A percentile compares a stretch with the other conserved stretches of the same genome.
These are phyloP conservation scores for Malurus elegans DNA, from an alignment of 2,113 vertebrate species.

Conservation along the genomic window DNA sequence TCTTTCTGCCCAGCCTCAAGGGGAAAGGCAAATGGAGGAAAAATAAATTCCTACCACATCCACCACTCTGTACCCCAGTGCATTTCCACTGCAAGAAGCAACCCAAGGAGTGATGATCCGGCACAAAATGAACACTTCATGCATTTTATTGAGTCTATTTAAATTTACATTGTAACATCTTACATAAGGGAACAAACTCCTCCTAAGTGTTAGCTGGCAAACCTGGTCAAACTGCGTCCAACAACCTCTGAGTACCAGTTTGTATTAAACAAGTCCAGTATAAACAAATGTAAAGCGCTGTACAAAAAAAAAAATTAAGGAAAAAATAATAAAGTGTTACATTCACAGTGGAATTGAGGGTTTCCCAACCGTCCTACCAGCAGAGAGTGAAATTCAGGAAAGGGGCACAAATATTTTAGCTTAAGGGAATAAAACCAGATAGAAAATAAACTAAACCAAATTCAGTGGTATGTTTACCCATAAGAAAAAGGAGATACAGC, in stretches of 20 bases:
- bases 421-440: conserved; percentile 30
- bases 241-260: conserved; percentile 58
- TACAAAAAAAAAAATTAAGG: neutral
- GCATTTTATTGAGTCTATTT: conserved; percentile 80
- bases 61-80: neutral
- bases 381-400: neutral
- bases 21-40: neutral
- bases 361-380: conserved; percentile 66
- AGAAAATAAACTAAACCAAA: conserved; percentile 19
- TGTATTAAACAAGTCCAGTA: conserved; percentile 63
- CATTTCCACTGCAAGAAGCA: neutral
- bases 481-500: neutral
- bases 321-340: neutral
- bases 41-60: neutral
- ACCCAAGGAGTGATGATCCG: conserved; percentile 68
- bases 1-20: neutral
- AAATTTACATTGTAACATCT: conserved; percentile 73
- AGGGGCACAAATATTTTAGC: neutral
- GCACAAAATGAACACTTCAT: conserved; percentile 74
- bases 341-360: conserved; percentile 66
- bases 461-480: neutral
- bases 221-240: conserved; percentile 48
- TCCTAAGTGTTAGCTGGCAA: conserved; percentile 70
- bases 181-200: conserved; percentile 77
- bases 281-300: conserved; percentile 66